A percentile compares a stretch with the other conserved stretches of the same genome.
Conservation (phyloP, 2,113 vertebrate species). For the Prochilodus magdalenae region DNA sequence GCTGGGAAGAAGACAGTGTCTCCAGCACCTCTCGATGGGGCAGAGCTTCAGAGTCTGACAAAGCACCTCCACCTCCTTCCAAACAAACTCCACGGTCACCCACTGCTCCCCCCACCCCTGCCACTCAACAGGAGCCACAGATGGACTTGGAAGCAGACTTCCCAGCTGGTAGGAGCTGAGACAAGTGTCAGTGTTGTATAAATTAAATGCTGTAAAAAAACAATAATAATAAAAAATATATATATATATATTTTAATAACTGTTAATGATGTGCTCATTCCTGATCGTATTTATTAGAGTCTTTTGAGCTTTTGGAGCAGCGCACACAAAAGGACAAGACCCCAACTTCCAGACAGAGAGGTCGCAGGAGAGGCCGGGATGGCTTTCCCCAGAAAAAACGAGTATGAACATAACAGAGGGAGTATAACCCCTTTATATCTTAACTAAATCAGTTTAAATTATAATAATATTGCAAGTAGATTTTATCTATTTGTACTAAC, state of each 20-base stretch:
- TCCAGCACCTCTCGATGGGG: conserved; percentile 79
- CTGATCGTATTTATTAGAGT: conserved; percentile 36
- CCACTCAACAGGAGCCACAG: conserved; percentile 57
- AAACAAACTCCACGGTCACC: conserved; percentile 58
- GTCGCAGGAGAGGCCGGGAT: conserved; percentile 84
- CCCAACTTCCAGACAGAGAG: conserved; percentile 71
- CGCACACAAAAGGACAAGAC: conserved; percentile 32
- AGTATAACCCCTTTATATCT: too few relatives aligned
- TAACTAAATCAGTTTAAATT: too few relatives aligned
- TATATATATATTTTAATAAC: too few relatives aligned
- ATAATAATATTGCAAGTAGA: too few relatives aligned
- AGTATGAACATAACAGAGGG: conserved; percentile 69
- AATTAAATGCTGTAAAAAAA: too few relatives aligned
- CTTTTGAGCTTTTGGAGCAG: conserved; percentile 27
- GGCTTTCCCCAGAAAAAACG: conserved; percentile 83
- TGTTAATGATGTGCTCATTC: not conserved
- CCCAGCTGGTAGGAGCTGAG: conserved; percentile 81
- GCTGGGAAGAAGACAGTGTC: conserved; percentile 90
- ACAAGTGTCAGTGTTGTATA: not conserved
- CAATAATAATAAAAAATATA: too few relatives aligned
- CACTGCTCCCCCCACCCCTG: conserved; percentile 61
- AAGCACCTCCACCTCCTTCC: conserved; percentile 32
- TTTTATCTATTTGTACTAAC: not conserved
- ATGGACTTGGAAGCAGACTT: conserved; percentile 93
- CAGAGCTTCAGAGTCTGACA: conserved; percentile 75